Evolutionary conservation across 1,140 invertebrate genomes (phyloP).

Genomic region (Ptiloglossa arizonensis): DNA sequence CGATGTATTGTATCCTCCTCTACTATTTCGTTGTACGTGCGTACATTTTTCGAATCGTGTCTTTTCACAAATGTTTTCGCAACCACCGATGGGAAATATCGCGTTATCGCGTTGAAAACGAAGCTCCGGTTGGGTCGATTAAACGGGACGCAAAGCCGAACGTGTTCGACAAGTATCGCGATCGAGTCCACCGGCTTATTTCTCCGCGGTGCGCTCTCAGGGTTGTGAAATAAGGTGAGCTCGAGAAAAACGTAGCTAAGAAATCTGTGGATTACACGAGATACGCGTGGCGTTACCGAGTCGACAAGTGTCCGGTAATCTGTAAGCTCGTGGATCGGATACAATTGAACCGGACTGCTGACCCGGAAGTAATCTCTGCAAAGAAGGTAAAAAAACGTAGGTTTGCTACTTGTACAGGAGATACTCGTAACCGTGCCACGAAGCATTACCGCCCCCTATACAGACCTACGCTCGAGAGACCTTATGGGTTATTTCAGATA

Average conservation of each 20-base stretch:
- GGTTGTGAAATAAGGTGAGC: neutral
- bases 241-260: neutral
- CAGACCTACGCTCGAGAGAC: slow-evolving; percentile 55
- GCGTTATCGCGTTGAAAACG: no score
- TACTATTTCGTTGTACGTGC: no score
- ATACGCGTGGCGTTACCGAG: slow-evolving; percentile 41
- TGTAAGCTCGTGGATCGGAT: slow-evolving; percentile 60
- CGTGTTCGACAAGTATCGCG: no score
- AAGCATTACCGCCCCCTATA: slow-evolving; percentile 7
- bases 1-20: no score
- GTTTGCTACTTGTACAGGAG: slow-evolving; percentile 4
- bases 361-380: slow-evolving; percentile 66
- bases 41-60: no score
- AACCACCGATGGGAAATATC: no score
- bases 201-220: no score
- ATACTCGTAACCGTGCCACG: slow-evolving; percentile 30
- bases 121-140: no score
- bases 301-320: slow-evolving; percentile 58
- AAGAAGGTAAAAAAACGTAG: slow-evolving; percentile 57
- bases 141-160: no score
- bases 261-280: slow-evolving; percentile 27
- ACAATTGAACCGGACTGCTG: slow-evolving; percentile 55
- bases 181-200: neutral
- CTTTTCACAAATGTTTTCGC: no score
- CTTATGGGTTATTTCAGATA: slow-evolving; percentile 69